Conservation (phyloP, 2,113 vertebrate genomes). For the Leptobrachium leishanense region DNA sequence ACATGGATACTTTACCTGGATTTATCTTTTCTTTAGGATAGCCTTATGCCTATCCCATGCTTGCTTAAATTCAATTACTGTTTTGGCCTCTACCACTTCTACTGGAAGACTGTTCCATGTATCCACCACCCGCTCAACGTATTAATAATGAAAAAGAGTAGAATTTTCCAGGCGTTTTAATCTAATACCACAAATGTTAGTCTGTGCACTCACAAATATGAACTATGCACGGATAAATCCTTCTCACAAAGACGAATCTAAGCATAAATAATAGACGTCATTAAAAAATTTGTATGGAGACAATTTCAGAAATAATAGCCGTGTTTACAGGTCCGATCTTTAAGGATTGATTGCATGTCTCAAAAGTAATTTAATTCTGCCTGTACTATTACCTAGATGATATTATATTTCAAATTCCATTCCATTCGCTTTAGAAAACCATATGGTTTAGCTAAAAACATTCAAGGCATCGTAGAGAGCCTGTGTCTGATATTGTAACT, state of each 20-base stretch:
- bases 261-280: slow-evolving; percentile 6
- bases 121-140: too few relatives aligned
- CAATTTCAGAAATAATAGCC: neutral
- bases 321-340: neutral
- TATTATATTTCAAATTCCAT: neutral
- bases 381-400: neutral
- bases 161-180: neutral
- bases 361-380: neutral
- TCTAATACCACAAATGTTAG: neutral
- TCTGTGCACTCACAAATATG: neutral
- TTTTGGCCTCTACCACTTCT: too few relatives aligned
- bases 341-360: neutral
- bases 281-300: neutral
- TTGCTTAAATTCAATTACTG: too few relatives aligned
- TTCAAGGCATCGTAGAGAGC: too few relatives aligned
- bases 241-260: neutral
- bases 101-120: too few relatives aligned
- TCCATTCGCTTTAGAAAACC: neutral
- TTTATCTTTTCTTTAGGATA: too few relatives aligned
- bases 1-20: too few relatives aligned
- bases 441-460: too few relatives aligned
- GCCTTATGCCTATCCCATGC: too few relatives aligned
- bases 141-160: neutral
- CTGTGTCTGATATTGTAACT: too few relatives aligned
- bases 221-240: neutral